phyloP scores from a whole-genome alignment of 2,797 vertebrate genomes.

The Aplochiton taeniatus region DNA sequence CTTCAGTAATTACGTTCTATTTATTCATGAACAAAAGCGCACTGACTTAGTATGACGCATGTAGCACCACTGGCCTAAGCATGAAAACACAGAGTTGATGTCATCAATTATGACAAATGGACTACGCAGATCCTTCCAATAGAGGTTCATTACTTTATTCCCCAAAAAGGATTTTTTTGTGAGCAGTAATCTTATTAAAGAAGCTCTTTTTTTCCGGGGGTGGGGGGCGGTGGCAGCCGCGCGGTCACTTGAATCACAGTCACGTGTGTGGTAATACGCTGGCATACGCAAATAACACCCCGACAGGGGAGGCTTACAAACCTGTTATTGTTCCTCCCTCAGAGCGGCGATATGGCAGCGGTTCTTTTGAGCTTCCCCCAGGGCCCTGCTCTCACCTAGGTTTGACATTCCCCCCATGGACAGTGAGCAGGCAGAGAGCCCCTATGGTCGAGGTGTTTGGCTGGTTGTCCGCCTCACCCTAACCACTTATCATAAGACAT shows the following conservation, averaged over 20 bases:
- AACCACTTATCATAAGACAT: conserved; percentile 38
- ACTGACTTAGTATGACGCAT: not conserved
- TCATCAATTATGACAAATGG: not conserved
- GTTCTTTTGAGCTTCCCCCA: conserved; percentile 37
- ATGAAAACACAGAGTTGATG: not conserved
- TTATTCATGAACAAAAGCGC: not conserved
- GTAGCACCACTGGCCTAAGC: not conserved
- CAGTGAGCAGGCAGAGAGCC: conserved; percentile 43
- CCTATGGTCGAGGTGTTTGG: conserved; percentile 52
- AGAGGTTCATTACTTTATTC: no score
- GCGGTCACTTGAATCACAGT: no score
- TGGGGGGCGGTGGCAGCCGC: no score
- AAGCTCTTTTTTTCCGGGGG: no score
- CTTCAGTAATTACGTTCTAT: not conserved
- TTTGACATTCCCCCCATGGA: conserved; percentile 50
- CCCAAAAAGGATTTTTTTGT: no score
- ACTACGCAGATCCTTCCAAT: no score
- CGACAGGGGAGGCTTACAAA: not conserved
- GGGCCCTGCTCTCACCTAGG: conserved; percentile 47
- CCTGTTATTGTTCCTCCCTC: conserved; percentile 22
- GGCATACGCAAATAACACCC: conserved; percentile 6
- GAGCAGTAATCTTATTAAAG: no score
- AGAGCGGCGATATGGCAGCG: no score
- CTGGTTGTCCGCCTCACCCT: conserved; percentile 44
- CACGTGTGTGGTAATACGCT: not conserved